phyloP scores from a whole-genome alignment of 1,140 invertebrate genomes.

The Drosophila chauvacae region DNA sequence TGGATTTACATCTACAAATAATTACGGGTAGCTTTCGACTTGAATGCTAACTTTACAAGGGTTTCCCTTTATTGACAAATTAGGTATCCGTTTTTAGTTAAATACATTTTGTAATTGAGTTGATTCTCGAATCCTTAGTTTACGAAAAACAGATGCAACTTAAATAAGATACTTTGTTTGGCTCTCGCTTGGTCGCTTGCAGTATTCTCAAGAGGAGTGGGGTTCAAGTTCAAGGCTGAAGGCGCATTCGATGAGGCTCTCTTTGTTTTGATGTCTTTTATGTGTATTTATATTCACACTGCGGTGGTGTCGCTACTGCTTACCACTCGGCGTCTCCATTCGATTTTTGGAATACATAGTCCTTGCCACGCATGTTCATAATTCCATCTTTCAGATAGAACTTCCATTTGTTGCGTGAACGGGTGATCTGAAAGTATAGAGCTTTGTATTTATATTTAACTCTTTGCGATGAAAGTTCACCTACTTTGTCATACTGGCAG shows the following conservation, averaged over 20 bases:
- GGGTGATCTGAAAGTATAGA: conserved; percentile 91
- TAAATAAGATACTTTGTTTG: conserved; percentile 50
- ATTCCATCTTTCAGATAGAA: conserved; percentile 99
- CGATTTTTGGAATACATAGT: conserved; percentile 99
- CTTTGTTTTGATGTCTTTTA: conserved; percentile 63
- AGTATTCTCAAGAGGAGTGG: conserved; percentile 12
- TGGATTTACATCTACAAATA: neutral
- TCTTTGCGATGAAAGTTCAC: neutral
- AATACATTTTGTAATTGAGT: conserved; percentile 57
- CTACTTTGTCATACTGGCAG: conserved; percentile 99
- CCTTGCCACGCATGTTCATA: conserved; percentile 99
- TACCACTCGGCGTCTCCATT: conserved; percentile 99
- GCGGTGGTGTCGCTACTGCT: conserved; percentile 45
- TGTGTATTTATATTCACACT: conserved; percentile 34
- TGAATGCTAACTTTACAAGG: conserved; percentile 37
- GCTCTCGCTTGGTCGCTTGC: conserved; percentile 60
- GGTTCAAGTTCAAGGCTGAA: conserved; percentile 25
- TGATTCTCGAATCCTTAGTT: conserved; percentile 44
- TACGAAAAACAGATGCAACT: conserved; percentile 50
- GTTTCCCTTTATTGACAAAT: conserved; percentile 66
- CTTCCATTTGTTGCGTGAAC: conserved; percentile 99
- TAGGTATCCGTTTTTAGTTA: conserved; percentile 56
- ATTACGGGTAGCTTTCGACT: neutral
- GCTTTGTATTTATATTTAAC: neutral
- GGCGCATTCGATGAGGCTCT: conserved; percentile 70